phyloP scores from a whole-genome alignment of 2,797 vertebrate species.

The Ambastaia sidthimunki region DNA sequence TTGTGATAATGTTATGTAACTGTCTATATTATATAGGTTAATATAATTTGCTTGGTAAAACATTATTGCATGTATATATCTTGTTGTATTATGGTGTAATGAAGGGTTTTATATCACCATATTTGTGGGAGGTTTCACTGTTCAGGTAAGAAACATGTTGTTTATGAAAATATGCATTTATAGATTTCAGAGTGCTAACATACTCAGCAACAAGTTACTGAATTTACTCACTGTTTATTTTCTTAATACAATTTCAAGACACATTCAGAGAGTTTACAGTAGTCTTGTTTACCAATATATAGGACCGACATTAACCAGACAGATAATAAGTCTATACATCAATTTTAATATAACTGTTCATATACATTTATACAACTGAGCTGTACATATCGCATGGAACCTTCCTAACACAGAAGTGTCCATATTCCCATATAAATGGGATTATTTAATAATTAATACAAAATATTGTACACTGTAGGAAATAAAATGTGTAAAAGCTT shows the following conservation, averaged over 20 bases:
- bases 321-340: neutral
- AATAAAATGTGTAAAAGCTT: neutral
- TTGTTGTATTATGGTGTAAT: neutral
- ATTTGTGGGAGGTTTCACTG: neutral
- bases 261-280: neutral
- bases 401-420: neutral
- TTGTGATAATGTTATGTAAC: neutral
- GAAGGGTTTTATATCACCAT: neutral
- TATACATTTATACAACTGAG: neutral
- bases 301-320: neutral
- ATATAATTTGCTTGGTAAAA: neutral
- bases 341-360: neutral
- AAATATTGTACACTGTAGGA: neutral
- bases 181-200: neutral
- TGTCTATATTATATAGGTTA: neutral
- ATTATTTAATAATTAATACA: neutral
- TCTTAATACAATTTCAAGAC: neutral
- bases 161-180: neutral
- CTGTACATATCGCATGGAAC: neutral
- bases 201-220: neutral
- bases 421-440: neutral
- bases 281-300: neutral
- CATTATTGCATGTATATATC: neutral
- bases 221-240: conserved; percentile 7
- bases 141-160: neutral